A percentile compares a stretch with the other conserved stretches of the same genome.
Conservation (phyloP, 2,888 invertebrate genomes). For the Ganaspis brasiliensis region DNA sequence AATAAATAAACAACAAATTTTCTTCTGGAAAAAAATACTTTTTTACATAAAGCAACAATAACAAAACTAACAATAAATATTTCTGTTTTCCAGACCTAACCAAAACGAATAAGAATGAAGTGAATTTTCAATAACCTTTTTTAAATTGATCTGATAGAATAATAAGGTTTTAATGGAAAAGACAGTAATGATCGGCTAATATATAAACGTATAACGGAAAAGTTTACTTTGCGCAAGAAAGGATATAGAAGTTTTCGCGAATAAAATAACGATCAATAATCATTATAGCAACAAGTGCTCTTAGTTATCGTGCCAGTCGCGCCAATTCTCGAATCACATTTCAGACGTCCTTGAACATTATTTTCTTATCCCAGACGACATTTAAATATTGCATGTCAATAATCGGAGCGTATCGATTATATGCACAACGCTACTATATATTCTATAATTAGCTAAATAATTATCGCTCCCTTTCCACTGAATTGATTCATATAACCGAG, state of each 20-base stretch:
- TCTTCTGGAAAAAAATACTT: too few species aligned
- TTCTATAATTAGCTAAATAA: conserved; percentile 44
- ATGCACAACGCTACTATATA: conserved; percentile 10
- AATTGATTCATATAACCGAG: conserved; percentile 30
- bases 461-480: conserved; percentile 33
- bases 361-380: conserved; percentile 38
- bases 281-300: conserved; percentile 41
- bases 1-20: too few species aligned
- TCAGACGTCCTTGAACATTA: conserved; percentile 58
- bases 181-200: conserved; percentile 2
- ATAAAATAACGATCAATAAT: conserved; percentile 59
- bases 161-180: not conserved
- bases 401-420: conserved; percentile 51
- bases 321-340: conserved; percentile 54
- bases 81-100: too few species aligned
- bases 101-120: not conserved
- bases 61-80: too few species aligned
- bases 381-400: conserved; percentile 44
- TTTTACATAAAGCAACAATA: too few species aligned
- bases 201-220: not conserved
- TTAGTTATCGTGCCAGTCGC: conserved; percentile 42
- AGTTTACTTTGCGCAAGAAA: conserved; percentile 38
- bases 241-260: conserved; percentile 46
- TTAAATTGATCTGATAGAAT: not conserved
- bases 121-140: not conserved